These are phyloP conservation scores for Sus scrofa DNA, from an alignment of 2,113 vertebrate species.

Conservation along the genomic window DNA sequence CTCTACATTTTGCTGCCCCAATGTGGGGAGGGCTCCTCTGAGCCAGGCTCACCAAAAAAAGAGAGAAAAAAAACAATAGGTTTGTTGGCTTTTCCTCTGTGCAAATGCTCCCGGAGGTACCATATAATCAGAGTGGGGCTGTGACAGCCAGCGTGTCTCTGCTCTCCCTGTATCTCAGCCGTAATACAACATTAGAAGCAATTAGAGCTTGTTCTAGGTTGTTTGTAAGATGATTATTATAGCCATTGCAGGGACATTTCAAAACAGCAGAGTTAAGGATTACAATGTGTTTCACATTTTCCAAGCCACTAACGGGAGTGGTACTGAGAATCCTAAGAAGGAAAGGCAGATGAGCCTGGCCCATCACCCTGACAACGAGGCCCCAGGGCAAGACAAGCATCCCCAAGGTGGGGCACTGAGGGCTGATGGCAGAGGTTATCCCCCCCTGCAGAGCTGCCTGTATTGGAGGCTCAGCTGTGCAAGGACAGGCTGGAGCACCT, in stretches of 20 bases:
- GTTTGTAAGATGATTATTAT: conserved; percentile 84
- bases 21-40: neutral
- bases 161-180: conserved; percentile 52
- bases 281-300: conserved; percentile 54
- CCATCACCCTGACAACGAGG: neutral
- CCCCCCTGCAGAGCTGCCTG: neutral
- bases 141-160: conserved; percentile 55
- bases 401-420: neutral
- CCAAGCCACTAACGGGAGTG: conserved; percentile 23
- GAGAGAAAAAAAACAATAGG: neutral
- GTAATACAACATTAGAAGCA: conserved; percentile 78
- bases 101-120: conserved; percentile 72
- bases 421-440: too few species aligned
- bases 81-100: conserved; percentile 42
- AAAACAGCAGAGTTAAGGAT: conserved; percentile 78
- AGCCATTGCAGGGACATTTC: conserved; percentile 79
- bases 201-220: conserved; percentile 83
- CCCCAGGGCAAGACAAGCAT: rapidly evolving
- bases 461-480: too few species aligned
- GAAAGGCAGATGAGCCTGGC: conserved; percentile 5
- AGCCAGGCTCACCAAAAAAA: neutral
- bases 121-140: conserved; percentile 75
- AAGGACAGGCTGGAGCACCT: neutral
- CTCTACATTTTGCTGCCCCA: neutral
- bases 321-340: neutral